Conservation (phyloP, 2,888 invertebrate species). For the Brachypterus glaber region DNA sequence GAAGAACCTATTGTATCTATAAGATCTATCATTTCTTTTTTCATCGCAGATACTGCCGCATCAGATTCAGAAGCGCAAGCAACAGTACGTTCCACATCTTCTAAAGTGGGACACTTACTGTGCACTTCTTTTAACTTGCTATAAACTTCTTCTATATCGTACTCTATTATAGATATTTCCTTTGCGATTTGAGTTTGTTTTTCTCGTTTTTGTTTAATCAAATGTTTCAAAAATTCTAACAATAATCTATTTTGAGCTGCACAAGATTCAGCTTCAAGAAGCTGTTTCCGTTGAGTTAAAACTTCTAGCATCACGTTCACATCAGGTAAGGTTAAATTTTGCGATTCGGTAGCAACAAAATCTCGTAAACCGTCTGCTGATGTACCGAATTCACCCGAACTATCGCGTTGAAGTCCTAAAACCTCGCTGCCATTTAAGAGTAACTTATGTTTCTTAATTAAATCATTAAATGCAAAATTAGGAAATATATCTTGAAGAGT, state of each 20-base stretch:
- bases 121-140: conserved; percentile 51
- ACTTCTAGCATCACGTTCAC: conserved; percentile 75
- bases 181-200: conserved; percentile 54
- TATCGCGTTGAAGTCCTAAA: conserved; percentile 36
- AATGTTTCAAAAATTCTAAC: conserved; percentile 71
- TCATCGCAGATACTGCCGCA: conserved; percentile 44
- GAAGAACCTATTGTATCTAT: conserved; percentile 47
- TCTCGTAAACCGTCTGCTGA: conserved; percentile 49
- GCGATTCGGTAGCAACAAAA: conserved; percentile 58
- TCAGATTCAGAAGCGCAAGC: conserved; percentile 39
- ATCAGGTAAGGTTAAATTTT: conserved; percentile 64
- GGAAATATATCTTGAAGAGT: conserved; percentile 70
- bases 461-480: conserved; percentile 75
- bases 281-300: conserved; percentile 65
- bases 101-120: conserved; percentile 48
- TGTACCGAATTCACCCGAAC: conserved; percentile 38
- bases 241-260: conserved; percentile 73
- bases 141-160: conserved; percentile 64
- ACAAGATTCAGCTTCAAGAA: conserved; percentile 71
- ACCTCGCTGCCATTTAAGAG: conserved; percentile 43
- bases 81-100: conserved; percentile 45
- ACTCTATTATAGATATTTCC: conserved; percentile 66
- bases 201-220: conserved; percentile 63
- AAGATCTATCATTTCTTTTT: conserved; percentile 48
- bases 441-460: conserved; percentile 62